Conservation (phyloP, 1,140 invertebrate genomes). For the Trichonephila clavata region DNA sequence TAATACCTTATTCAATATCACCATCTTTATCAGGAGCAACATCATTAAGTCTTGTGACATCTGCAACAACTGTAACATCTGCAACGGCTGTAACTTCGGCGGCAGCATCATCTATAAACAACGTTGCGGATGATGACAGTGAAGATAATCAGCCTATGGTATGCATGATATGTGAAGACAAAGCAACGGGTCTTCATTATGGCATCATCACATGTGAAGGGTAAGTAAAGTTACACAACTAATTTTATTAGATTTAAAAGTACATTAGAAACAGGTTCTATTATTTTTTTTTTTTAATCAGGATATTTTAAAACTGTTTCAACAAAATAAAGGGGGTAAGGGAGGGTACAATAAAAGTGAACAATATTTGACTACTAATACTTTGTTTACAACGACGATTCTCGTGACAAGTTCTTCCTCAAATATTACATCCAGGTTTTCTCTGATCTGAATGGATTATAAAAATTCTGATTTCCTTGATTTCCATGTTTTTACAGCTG, state of each 20-base stretch:
- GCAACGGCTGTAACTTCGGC: constrained; percentile 38
- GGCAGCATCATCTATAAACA: background rate
- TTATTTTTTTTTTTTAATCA: too few species aligned
- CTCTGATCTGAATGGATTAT: too few species aligned
- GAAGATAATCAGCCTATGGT: constrained; percentile 92
- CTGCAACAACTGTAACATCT: constrained; percentile 25
- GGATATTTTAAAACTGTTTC: too few species aligned
- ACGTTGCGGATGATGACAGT: constrained; percentile 36
- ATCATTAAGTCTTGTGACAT: background rate
- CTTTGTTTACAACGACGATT: too few species aligned
- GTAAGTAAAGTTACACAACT: constrained; percentile 75
- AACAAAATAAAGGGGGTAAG: too few species aligned
- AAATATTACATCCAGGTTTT: too few species aligned
- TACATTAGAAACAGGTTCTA: too few species aligned
- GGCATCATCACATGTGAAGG: constrained; percentile 99
- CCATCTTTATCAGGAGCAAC: constrained; percentile 4
- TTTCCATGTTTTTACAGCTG: background rate
- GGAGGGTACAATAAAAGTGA: too few species aligned
- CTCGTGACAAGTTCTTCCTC: too few species aligned
- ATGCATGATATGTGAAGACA: constrained; percentile 99
- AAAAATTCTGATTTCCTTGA: too few species aligned
- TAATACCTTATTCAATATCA: background rate
- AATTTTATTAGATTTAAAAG: too few species aligned
- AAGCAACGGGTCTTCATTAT: constrained; percentile 97
- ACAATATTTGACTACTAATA: too few species aligned